A percentile compares a stretch with the other conserved stretches of the same genome.
Conservation (phyloP, 2,113 vertebrate genomes). For the Hippocampus barbouri region DNA sequence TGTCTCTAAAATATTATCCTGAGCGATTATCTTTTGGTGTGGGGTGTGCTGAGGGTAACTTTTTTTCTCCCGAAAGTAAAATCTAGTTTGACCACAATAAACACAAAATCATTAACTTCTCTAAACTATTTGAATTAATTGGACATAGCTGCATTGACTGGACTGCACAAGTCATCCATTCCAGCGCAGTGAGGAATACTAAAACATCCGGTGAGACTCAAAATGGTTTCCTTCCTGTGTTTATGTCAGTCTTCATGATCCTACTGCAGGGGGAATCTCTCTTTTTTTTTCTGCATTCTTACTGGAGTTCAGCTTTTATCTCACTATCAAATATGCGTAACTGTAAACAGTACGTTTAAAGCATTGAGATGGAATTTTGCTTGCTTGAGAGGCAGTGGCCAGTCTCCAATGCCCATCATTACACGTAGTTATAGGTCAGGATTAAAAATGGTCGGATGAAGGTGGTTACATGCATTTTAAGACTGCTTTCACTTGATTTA, state of each 20-base stretch:
- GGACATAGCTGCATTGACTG: not conserved
- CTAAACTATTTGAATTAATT: not conserved
- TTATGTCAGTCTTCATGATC: slow-evolving; percentile 41
- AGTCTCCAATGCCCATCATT: not conserved
- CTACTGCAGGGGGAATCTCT: slow-evolving; percentile 3
- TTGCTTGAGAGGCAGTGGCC: not conserved
- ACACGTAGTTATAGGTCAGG: not conserved
- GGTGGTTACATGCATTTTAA: not conserved
- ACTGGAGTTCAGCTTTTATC: not conserved
- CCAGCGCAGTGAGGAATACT: not conserved
- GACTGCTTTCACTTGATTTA: not conserved
- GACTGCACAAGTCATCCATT: not conserved
- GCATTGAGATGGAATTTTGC: not conserved
- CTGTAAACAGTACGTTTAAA: not conserved
- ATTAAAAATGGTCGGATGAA: not conserved
- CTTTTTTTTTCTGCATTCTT: not conserved
- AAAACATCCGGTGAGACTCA: slow-evolving; percentile 27
- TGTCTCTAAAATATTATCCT: not conserved
- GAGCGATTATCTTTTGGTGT: too few species aligned
- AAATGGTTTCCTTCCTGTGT: slow-evolving; percentile 60
- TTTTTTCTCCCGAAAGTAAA: not conserved
- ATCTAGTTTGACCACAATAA: not conserved
- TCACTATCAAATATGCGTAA: not conserved
- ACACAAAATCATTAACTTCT: not conserved
- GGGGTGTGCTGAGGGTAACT: not conserved